Base-by-base conservation (phyloP, 2,888 invertebrate genomes). In the Chironomus tentans region DNA sequence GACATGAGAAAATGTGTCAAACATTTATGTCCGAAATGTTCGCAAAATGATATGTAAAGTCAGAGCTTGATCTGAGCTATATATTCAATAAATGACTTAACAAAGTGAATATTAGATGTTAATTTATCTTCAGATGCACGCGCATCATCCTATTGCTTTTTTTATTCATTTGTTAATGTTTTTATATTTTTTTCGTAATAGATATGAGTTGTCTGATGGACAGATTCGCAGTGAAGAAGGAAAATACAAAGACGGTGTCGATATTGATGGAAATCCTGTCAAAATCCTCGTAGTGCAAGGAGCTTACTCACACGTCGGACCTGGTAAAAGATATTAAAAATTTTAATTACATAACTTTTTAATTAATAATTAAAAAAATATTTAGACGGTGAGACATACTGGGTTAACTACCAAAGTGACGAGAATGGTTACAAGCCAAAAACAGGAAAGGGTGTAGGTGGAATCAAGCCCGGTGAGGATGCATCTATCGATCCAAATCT, bases 141-240 rank as follows among this genome's bases (percentile, higher is more conserved):
- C 10, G 38, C 10, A 38, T 38, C 38, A 10, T 7, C 10, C 10
- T 7, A 38, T 38, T 38, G 38, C n/a, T 4, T 1, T 38, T 38
- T 38, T 38, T 38, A 38, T 38, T 38, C 38, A 38, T 38, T 28
- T 28, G 3, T 28, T 28, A 13, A 3, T 15, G 1, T 6, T 15
- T 2, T n/a, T 21, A n/a, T n/a, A n/a, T 65, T 65, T 65, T 24
- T 65, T 65, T 24, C 65, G 18, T 21, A 21, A 12, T 28, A 78
- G 78, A 47, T 78, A 78, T 68, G 78, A 78, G 68, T 69, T 77
- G 24, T 74, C 73, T 24, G 77, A 78, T 72, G 77, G 78, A 10
- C 77, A 77, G 56, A 77, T 78, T n/a, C 65, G 72, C 7, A 76
- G 77, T 12, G 78, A 78, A 77, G 68, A 68, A 28, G 78, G 78